Base-by-base conservation (phyloP, 2,113 vertebrate species). In the Sinocyclocheilus grahami region DNA sequence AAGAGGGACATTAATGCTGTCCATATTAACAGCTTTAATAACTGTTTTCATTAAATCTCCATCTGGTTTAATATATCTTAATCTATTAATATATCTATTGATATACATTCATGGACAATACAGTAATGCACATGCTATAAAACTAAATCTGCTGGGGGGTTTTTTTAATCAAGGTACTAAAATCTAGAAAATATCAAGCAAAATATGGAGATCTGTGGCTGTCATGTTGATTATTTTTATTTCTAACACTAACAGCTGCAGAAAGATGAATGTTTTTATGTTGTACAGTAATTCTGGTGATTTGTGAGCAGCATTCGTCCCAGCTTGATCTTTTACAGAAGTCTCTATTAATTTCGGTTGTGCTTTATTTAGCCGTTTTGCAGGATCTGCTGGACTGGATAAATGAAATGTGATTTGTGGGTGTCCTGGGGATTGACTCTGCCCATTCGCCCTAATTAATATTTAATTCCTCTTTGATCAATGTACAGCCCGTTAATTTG, bases 401-500 rank as follows among this genome's bases (percentile, higher is more conserved):
- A 88, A 86, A 92, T 91, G 6, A 88, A 85, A 87, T 80, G 4
- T 37, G 88, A 89, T 87, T 82, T 86, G 27, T 67, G 82, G 13
- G 37, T 69, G 83, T 89, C 75, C 85, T 82, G 18, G 16, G 62
- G 82, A 87, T 60, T 87, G 58, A 55, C 84, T 85, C 20, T 87
- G 78, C 89, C 89, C 76, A 88, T 93, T 92, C 92, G 84, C 88
- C 84, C 88, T 82, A 84, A 92, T 93, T 91, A 89, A 92, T 92
- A 91, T 89, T 90, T 90, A 85, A 91, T 89, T 87, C 81, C 39
- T 58, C 42, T 91, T 88, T 93, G 89, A 93, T 93, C 90, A 62
- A 94, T 93, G 86, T 81, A 87, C 88, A 83, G 79, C 42, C 86
- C 77, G 86, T 91, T 89, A 69, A 89, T 91, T 87, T 87, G 86